Evolutionary conservation across 2,888 invertebrate species (phyloP), one percentile per base, ranked within the genome.

Genomic region (Cephus runcator): DNA sequence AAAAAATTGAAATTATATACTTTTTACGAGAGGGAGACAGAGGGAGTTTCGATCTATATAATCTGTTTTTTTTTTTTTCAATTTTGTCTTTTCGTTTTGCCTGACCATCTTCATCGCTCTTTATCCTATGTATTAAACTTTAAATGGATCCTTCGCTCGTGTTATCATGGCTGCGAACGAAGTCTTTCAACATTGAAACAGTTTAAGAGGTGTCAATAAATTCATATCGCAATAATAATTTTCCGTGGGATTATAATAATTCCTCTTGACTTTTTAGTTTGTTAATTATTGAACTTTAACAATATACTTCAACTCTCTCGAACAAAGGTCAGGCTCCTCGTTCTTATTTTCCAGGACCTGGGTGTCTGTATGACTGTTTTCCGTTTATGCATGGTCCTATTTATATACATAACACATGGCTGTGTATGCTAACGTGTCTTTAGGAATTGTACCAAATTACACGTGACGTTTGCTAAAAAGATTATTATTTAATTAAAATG

Each of bases 261-360:
- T 81, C 78, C 82, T 79, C 23, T 23, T 56, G 40, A 56, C 2
- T 23, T 9, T 23, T 23, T 56, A 4, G 33, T 56, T 75, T 73
- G 79, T 83, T 79, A 78, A 80, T 78, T 77, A 34, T 82, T 80
- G 82, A 87, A 85, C 85, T 86, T 85, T 85, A 88, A 88, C 88
- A 86, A 88, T 84, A 84, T 81, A 82, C 81, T 79, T 81, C 76
- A 83, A 80, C 79, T 79, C 82, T 82, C 77, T 84, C 84, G 82
- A 85, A 82, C 83, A 84, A 81, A 83, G 80, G 40, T 23, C 40
- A 56, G 40, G 23, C 40, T 23, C 40, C 23, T 56, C 2, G 4
- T 56, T 56, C 6, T 9, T 56, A 23, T 23, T 56, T 56, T 23
- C 23, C 23, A 56, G 40, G 40, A 56, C 40, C 23, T 9, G 23